Evolutionary conservation across 2,888 invertebrate species (phyloP).

Genomic region (Bombylius discolor): DNA sequence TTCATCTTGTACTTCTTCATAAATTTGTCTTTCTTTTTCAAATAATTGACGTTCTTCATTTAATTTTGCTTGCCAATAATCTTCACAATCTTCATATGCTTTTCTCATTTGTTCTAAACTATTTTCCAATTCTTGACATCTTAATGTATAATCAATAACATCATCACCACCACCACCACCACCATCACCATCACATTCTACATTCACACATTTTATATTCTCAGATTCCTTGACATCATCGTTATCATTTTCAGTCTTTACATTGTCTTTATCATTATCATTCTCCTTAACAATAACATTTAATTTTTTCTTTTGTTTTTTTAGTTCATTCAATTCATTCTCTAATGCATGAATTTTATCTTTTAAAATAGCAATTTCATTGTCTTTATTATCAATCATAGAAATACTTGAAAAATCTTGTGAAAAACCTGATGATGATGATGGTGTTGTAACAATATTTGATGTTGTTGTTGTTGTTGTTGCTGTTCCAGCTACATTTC

Average conservation of each 20-base stretch:
- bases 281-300: neutral
- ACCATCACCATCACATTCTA: slow-evolving; percentile 13
- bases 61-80: slow-evolving; percentile 71
- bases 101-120: slow-evolving; percentile 60
- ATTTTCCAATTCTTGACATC: slow-evolving; percentile 54
- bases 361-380: slow-evolving; percentile 24
- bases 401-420: slow-evolving; percentile 22
- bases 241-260: neutral
- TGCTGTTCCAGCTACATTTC: slow-evolving; percentile 12
- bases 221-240: slow-evolving; percentile 6
- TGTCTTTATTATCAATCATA: slow-evolving; percentile 17
- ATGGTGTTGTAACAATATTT: slow-evolving; percentile 9
- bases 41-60: slow-evolving; percentile 63
- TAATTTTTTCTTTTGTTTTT: slow-evolving; percentile 8
- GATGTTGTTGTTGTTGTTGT: slow-evolving; percentile 10
- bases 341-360: slow-evolving; percentile 27
- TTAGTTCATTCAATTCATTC: slow-evolving; percentile 21
- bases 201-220: slow-evolving; percentile 18
- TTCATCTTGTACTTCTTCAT: slow-evolving; percentile 58
- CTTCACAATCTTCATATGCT: slow-evolving; percentile 76
- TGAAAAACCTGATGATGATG: slow-evolving; percentile 21
- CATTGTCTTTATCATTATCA: slow-evolving; percentile 10
- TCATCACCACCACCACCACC: slow-evolving; percentile 13
- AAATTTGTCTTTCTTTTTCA: slow-evolving; percentile 51
- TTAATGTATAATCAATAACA: slow-evolving; percentile 29